Percentiles rank a stretch among this genome's conserved stretches.
phyloP scores from a whole-genome alignment of 2,797 vertebrate genomes.

The Esox lucius region DNA sequence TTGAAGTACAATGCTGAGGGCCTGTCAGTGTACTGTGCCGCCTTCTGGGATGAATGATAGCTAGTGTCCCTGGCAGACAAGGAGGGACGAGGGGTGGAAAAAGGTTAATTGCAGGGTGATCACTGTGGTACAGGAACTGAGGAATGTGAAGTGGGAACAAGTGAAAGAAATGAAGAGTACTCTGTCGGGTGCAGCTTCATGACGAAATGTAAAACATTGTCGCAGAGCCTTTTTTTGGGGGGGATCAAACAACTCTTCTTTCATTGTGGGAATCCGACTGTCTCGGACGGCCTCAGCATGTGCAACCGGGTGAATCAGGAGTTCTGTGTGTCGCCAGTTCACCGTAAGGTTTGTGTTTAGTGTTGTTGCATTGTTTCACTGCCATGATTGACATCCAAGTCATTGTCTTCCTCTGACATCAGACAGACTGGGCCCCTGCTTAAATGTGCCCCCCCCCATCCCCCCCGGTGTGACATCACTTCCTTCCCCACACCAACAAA shows the following conservation, averaged over 20 bases:
- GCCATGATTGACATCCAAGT: conserved; percentile 20
- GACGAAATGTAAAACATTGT: too few species aligned
- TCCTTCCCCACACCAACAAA: conserved; percentile 72
- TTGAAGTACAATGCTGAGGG: conserved; percentile 29
- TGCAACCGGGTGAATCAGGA: background rate
- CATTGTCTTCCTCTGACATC: conserved; percentile 55
- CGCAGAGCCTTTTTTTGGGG: too few species aligned
- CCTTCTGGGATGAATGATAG: conserved; percentile 52
- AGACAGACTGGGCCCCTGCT: conserved; percentile 60
- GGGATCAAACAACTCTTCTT: background rate
- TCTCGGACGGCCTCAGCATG: background rate
- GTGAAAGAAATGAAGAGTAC: background rate
- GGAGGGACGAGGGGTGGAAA: conserved; percentile 41
- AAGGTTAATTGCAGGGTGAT: conserved; percentile 66
- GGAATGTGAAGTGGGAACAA: conserved; percentile 54
- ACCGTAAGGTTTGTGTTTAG: background rate
- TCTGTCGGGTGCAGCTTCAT: too few species aligned
- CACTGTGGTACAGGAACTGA: conserved; percentile 57
- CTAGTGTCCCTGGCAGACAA: conserved; percentile 44
- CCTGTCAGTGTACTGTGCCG: conserved; percentile 45
- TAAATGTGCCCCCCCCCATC: conserved; percentile 44
- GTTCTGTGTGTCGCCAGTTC: background rate
- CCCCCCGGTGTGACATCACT: conserved; percentile 71
- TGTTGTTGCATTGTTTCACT: background rate
- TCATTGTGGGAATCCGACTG: background rate